Evolutionary conservation across 2,888 invertebrate species (phyloP).

Genomic region (Acleris sparsana): DNA sequence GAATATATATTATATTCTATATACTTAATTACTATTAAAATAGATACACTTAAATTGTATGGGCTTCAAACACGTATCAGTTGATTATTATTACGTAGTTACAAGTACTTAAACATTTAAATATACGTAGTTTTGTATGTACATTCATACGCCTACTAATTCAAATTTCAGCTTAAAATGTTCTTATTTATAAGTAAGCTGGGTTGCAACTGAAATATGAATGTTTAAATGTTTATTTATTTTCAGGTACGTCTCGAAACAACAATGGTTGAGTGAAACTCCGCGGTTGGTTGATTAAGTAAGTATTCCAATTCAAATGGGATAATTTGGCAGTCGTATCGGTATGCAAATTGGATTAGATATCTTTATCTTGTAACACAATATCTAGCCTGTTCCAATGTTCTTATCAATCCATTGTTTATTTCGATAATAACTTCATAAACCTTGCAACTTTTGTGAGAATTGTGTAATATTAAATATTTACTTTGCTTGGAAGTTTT

Average conservation of each 20-base stretch:
- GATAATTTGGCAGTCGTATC: not conserved
- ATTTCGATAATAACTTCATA: not conserved
- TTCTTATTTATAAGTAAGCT: not conserved
- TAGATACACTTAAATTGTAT: too few relatives aligned
- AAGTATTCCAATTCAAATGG: slow-evolving; percentile 12
- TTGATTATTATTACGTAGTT: too few relatives aligned
- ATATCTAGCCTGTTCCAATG: slow-evolving; percentile 16
- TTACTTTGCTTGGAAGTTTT: too few relatives aligned
- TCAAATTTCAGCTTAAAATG: too few relatives aligned
- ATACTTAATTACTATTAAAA: too few relatives aligned
- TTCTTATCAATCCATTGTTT: slow-evolving; percentile 8
- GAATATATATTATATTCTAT: too few relatives aligned
- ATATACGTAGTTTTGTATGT: too few relatives aligned
- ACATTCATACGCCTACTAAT: too few relatives aligned
- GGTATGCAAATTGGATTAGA: slow-evolving; percentile 29
- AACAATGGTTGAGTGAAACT: slow-evolving; percentile 2
- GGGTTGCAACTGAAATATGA: not conserved
- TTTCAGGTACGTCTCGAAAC: slow-evolving; percentile 27
- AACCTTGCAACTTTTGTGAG: not conserved
- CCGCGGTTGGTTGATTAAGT: slow-evolving; percentile 16
- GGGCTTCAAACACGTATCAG: too few relatives aligned
- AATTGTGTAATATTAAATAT: too few relatives aligned
- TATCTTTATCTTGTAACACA: slow-evolving; percentile 15
- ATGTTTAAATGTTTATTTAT: slow-evolving; percentile 1
- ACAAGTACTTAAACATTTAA: too few relatives aligned